Evolutionary conservation across 1,140 invertebrate species (phyloP).

Genomic region (Maniola jurtina): DNA sequence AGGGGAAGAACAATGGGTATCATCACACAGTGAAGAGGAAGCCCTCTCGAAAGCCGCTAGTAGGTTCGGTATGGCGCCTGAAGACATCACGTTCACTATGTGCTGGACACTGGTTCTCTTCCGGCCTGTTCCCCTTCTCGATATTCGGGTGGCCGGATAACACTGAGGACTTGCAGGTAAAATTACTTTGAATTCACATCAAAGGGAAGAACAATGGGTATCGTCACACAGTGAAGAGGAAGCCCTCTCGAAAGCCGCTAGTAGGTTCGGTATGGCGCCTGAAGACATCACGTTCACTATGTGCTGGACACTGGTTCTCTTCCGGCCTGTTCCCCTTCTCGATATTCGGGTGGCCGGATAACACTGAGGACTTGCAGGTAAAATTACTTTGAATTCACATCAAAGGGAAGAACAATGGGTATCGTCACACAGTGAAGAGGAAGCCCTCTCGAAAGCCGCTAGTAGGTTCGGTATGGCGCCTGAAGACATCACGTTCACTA

Average conservation of each 20-base stretch:
- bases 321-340: slow-evolving; percentile 98
- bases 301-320: slow-evolving; percentile 99
- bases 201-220: slow-evolving; percentile 83
- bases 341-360: slow-evolving; percentile 98
- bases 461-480: slow-evolving; percentile 86
- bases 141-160: slow-evolving; percentile 98
- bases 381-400: neutral
- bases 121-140: slow-evolving; percentile 97
- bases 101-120: slow-evolving; percentile 99
- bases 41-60: slow-evolving; percentile 90
- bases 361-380: slow-evolving; percentile 80
- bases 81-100: slow-evolving; percentile 88
- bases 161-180: slow-evolving; percentile 77
- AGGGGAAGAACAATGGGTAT: slow-evolving; percentile 85
- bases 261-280: slow-evolving; percentile 85
- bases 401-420: slow-evolving; percentile 83
- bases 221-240: slow-evolving; percentile 91
- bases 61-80: slow-evolving; percentile 85
- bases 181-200: neutral
- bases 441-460: slow-evolving; percentile 92
- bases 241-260: slow-evolving; percentile 90
- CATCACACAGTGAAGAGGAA: slow-evolving; percentile 90
- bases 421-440: slow-evolving; percentile 89
- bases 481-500: slow-evolving; percentile 86
- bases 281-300: slow-evolving; percentile 87